Evolutionary conservation across 2,888 invertebrate genomes (phyloP), one percentile per base, ranked within the genome.

Genomic region (Drosophila quasianomalipes): DNA sequence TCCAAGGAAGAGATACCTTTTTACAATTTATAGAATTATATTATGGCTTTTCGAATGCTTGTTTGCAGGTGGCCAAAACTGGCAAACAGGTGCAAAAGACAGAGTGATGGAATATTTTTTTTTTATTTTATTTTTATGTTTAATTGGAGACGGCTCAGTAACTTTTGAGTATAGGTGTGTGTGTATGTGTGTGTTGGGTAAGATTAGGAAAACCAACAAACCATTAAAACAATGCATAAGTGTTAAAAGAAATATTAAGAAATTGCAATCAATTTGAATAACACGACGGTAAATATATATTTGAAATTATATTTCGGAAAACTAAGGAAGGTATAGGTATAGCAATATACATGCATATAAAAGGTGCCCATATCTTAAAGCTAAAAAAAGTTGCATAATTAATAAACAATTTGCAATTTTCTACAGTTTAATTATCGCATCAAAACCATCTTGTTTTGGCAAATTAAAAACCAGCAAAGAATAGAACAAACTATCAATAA

Each of bases 41-140:
- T 58, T 39, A 80, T 80, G 61, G 81, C 61, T 65, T 51, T 75
- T 65, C 82, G 70, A 80, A 74, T 77, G 53, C 51, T 58, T 44
- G n/a, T 39, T 57, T n/a, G 39, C 57, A 60, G 35, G 60, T 55
- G 55, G n/a, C 33, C 58, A 47, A 44, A 37, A 47, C 22, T 47
- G 47, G 22, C 47, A 47, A 47, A 55, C 77, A 78, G 77, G 77
- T 78, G 76, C 69, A 61, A 44, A 22, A 51, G 51, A 26, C 49
- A 16, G 52, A 49, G 49, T 7, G 28, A 28, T 28, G 26, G 26
- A 28, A 49, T 49, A 22, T 16, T 14, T 26, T 22, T 22, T 28
- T 19, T 30, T 28, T 28, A 26, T 16, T 10, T 51, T 35, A n/a
- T 10, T 64, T 53, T 30, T 30, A 12, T 30, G n/a, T 28, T 30